phyloP scores from a whole-genome alignment of 2,797 vertebrate species.

The Gobio occitaniae region DNA sequence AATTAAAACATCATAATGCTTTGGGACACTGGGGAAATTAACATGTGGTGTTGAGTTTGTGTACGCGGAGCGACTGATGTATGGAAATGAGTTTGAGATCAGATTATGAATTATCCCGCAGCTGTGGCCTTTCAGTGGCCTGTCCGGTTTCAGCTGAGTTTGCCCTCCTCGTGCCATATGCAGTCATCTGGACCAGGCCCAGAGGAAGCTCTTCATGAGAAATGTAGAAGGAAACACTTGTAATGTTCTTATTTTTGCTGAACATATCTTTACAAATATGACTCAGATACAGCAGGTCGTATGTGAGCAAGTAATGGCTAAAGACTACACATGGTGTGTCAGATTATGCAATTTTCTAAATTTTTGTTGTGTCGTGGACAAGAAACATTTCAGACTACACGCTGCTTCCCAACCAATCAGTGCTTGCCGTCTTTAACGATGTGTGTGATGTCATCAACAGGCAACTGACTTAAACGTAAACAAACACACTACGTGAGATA shows the following conservation, averaged over 20 bases:
- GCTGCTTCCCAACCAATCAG: too few relatives aligned
- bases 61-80: conserved; percentile 19
- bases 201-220: neutral
- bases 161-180: neutral
- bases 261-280: too few relatives aligned
- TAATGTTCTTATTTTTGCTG: neutral
- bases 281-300: too few relatives aligned
- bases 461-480: too few relatives aligned
- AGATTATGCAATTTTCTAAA: too few relatives aligned
- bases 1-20: conserved; percentile 52
- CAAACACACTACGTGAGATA: too few relatives aligned
- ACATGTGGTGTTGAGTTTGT: conserved; percentile 20
- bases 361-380: too few relatives aligned
- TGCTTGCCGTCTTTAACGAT: too few relatives aligned
- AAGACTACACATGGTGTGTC: too few relatives aligned
- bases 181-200: neutral
- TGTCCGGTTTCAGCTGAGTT: neutral
- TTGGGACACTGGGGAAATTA: conserved; percentile 47
- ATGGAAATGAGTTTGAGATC: conserved; percentile 39
- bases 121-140: conserved; percentile 43
- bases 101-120: conserved; percentile 33
- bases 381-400: too few relatives aligned
- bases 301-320: too few relatives aligned
- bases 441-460: too few relatives aligned
- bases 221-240: neutral